Conservation (phyloP, 2,888 invertebrate species). For the Platyscelio sp. region DNA sequence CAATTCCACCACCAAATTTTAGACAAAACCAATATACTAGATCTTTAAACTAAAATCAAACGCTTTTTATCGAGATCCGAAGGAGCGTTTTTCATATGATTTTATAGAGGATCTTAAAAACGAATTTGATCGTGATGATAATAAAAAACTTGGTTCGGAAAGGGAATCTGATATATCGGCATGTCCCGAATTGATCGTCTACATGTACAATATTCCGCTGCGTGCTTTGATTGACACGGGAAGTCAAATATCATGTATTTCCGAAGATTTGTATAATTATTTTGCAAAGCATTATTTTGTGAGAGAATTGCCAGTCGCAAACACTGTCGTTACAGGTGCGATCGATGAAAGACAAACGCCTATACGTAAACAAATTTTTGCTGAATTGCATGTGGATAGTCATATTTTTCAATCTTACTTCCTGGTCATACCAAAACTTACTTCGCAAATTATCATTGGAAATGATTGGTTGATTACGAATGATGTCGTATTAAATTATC, state of each 20-base stretch:
- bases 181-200: neutral
- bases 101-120: neutral
- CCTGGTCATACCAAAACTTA: constrained; percentile 55
- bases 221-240: constrained; percentile 34
- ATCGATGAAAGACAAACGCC: constrained; percentile 33
- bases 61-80: neutral
- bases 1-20: too few species aligned
- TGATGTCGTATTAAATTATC: neutral
- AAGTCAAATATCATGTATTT: constrained; percentile 50
- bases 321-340: constrained; percentile 35
- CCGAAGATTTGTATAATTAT: constrained; percentile 31
- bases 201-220: neutral
- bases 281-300: neutral
- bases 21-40: neutral
- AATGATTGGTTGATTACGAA: constrained; percentile 41
- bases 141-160: neutral
- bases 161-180: neutral
- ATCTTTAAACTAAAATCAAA: neutral
- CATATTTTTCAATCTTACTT: constrained; percentile 13
- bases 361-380: constrained; percentile 40
- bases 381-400: constrained; percentile 27
- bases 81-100: neutral
- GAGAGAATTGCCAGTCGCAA: constrained; percentile 33
- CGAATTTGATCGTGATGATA: neutral
- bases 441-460: constrained; percentile 60